Conservation (phyloP, 1,140 invertebrate genomes). For the Asobara japonica region DNA sequence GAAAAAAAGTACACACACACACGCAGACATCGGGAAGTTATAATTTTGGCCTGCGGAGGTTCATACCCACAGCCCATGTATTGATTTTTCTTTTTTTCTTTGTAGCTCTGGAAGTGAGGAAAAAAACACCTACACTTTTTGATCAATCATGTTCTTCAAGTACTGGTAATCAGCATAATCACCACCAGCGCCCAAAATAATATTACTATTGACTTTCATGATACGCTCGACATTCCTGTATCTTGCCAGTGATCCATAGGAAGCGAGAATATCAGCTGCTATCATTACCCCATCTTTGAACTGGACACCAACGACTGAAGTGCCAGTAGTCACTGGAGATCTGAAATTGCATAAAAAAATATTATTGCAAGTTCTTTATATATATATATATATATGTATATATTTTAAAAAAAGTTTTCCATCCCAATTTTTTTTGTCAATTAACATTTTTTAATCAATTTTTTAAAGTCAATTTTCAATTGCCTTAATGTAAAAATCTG, state of each 20-base stretch:
- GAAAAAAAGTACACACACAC: no score
- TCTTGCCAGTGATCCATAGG: conserved; percentile 90
- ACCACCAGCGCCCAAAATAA: conserved; percentile 88
- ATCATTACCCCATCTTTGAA: conserved; percentile 91
- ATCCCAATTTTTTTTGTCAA: no score
- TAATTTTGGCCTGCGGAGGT: no score
- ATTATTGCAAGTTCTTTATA: no score
- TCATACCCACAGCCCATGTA: no score
- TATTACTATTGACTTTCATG: conserved; percentile 88
- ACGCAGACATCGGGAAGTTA: no score
- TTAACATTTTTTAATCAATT: no score
- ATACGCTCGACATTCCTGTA: conserved; percentile 86
- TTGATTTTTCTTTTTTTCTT: conserved; percentile 16
- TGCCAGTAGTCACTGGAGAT: conserved; percentile 86
- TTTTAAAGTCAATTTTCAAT: no score
- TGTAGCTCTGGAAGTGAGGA: no score
- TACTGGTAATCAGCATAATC: conserved; percentile 97
- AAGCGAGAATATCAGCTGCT: conserved; percentile 90
- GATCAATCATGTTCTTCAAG: conserved; percentile 86
- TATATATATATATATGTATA: neutral
- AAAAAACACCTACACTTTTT: conserved; percentile 88
- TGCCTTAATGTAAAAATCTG: no score
- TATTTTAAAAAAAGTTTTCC: neutral
- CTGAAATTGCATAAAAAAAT: conserved; percentile 71
- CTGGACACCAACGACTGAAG: conserved; percentile 88